Percentiles rank a stretch among this genome's conserved stretches.
Evolutionary conservation across 2,888 invertebrate species (phyloP).

Genomic region (Gasteruption jaculator): DNA sequence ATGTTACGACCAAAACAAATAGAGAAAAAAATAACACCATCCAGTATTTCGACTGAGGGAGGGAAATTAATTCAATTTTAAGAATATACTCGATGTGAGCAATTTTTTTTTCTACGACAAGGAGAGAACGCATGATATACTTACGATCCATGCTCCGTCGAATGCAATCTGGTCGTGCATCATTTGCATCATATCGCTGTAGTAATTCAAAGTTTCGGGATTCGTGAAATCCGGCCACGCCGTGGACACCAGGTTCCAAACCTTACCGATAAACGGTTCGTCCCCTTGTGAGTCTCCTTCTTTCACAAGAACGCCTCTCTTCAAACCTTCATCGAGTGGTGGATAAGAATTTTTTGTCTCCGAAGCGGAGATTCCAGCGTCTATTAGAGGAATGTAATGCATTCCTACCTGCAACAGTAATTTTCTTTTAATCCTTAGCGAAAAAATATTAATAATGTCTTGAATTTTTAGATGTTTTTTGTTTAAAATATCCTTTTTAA

Average conservation of each 20-base stretch:
- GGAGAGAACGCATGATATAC: too few species aligned
- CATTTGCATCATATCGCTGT: conserved; percentile 65
- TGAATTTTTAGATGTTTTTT: too few species aligned
- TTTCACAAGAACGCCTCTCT: conserved; percentile 70
- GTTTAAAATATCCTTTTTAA: too few species aligned
- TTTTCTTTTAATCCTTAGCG: not conserved
- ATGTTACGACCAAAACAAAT: too few species aligned
- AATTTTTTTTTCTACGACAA: too few species aligned
- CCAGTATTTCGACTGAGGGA: too few species aligned
- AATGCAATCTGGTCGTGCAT: conserved; percentile 63
- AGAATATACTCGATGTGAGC: conserved; percentile 1
- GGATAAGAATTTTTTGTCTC: conserved; percentile 65
- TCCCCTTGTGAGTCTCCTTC: conserved; percentile 60
- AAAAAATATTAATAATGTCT: not conserved
- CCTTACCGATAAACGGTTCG: conserved; percentile 68
- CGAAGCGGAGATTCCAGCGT: conserved; percentile 72
- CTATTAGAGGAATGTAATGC: conserved; percentile 72
- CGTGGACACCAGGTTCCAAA: conserved; percentile 69
- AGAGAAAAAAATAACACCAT: too few species aligned
- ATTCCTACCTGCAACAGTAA: conserved; percentile 56
- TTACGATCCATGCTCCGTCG: conserved; percentile 83
- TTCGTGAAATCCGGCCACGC: conserved; percentile 82
- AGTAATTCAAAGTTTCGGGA: conserved; percentile 66
- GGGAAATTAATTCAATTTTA: conserved; percentile 4
- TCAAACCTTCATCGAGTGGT: conserved; percentile 72